Evolutionary conservation across 1,140 invertebrate genomes (phyloP).

Genomic region (Magallana ariakensis): DNA sequence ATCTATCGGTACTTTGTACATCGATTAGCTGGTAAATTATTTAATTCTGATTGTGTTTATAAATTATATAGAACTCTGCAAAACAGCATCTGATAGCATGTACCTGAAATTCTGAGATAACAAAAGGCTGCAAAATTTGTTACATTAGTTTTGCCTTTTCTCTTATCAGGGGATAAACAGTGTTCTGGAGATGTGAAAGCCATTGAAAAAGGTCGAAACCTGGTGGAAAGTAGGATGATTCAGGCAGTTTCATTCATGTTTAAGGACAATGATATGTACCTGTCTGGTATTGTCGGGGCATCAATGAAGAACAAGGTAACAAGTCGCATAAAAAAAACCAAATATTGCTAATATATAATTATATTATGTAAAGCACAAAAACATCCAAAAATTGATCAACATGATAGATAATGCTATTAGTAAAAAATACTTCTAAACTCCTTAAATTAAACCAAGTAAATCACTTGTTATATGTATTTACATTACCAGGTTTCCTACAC

Average conservation of each 20-base stretch:
- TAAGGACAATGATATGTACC: neutral
- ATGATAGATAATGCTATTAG: too few relatives aligned
- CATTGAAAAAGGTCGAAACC: too few relatives aligned
- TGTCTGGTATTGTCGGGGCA: conserved; percentile 21
- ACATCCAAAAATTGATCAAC: too few relatives aligned
- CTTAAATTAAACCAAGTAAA: too few relatives aligned
- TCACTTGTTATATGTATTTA: neutral
- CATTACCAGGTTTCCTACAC: conserved; percentile 40
- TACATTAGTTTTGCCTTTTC: neutral
- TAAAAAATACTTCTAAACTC: too few relatives aligned
- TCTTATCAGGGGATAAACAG: conserved; percentile 5
- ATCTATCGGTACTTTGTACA: neutral
- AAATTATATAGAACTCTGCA: too few relatives aligned
- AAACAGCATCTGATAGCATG: neutral
- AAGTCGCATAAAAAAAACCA: too few relatives aligned
- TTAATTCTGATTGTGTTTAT: neutral
- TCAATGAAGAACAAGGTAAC: conserved; percentile 26
- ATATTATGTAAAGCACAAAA: too few relatives aligned
- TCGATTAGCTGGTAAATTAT: neutral
- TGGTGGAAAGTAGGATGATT: too few relatives aligned
- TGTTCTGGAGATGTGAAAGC: neutral
- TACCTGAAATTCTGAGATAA: neutral
- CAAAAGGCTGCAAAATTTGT: neutral
- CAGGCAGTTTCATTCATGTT: too few relatives aligned
- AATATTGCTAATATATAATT: too few relatives aligned